Conservation (phyloP, 2,797 vertebrate genomes). For the Acanthiza pusilla region DNA sequence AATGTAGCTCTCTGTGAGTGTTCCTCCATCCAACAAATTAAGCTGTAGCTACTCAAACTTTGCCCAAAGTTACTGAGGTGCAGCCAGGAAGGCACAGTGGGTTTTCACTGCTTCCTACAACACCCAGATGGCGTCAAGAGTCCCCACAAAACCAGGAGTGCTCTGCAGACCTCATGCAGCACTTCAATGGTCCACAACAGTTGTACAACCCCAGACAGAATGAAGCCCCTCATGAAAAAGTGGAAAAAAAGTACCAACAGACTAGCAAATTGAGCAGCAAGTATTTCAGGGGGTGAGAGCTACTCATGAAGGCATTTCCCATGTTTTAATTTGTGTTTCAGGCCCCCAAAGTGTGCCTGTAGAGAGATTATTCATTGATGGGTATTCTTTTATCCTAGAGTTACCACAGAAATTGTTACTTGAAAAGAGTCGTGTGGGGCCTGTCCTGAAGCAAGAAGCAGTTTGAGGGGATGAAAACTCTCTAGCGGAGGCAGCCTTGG, state of each 20-base stretch:
- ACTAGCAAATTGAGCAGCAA: neutral
- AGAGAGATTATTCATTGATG: neutral
- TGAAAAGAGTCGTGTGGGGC: neutral
- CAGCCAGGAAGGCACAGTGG: neutral
- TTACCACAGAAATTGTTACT: neutral
- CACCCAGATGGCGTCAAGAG: neutral
- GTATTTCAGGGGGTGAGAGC: neutral
- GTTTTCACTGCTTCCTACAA: neutral
- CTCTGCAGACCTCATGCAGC: neutral
- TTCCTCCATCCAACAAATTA: neutral
- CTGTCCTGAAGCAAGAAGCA: neutral
- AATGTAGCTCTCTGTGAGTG: neutral
- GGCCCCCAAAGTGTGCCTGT: fast-evolving
- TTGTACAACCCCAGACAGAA: neutral
- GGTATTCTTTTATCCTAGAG: neutral
- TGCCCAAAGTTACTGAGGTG: neutral
- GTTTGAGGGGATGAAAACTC: neutral
- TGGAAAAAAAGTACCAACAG: neutral
- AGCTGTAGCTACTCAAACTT: neutral
- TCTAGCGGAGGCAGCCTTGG: neutral
- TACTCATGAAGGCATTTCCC: neutral
- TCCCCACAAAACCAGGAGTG: neutral
- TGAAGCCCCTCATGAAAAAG: neutral
- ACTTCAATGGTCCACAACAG: neutral
- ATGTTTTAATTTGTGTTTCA: neutral